A percentile compares a stretch with the other conserved stretches of the same genome.
phyloP scores from a whole-genome alignment of 2,888 invertebrate genomes.

The Sisyra terminalis region DNA sequence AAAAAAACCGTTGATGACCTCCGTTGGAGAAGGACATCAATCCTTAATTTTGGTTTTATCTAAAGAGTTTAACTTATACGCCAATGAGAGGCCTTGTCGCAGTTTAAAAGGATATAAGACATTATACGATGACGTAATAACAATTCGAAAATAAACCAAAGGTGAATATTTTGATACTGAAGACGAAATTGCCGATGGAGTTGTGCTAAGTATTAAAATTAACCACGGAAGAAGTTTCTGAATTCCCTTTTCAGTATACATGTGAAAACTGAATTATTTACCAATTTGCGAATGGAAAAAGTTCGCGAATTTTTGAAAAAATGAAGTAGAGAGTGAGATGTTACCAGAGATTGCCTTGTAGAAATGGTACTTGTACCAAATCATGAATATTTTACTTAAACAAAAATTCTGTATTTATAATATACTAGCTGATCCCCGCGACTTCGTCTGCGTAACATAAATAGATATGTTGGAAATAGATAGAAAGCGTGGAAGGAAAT shows the following conservation, averaged over 20 bases:
- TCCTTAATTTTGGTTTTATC: constrained; percentile 93
- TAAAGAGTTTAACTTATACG: constrained; percentile 94
- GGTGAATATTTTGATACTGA: constrained; percentile 99
- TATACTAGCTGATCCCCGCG: too few species aligned
- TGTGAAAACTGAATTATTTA: too few species aligned
- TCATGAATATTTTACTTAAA: too few species aligned
- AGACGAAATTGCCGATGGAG: constrained; percentile 97
- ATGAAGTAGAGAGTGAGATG: too few species aligned
- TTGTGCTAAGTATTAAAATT: constrained; percentile 98
- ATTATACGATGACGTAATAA: constrained; percentile 93
- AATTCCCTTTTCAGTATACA: constrained; percentile 96
- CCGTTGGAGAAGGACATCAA: constrained; percentile 96
- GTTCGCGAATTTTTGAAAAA: too few species aligned
- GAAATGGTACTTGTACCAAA: too few species aligned
- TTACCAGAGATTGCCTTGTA: too few species aligned
- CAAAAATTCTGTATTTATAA: too few species aligned
- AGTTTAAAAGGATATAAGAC: constrained; percentile 96
- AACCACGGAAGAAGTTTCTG: constrained; percentile 96
- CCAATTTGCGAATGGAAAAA: too few species aligned
- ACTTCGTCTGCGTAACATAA: too few species aligned
- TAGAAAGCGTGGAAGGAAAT: too few species aligned
- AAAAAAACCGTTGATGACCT: constrained; percentile 97
- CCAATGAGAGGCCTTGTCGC: constrained; percentile 93
- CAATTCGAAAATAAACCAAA: constrained; percentile 98
- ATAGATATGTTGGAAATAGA: too few species aligned